A percentile compares a stretch with the other conserved stretches of the same genome.
These are phyloP conservation scores for Metopia argyrocephala DNA, from an alignment of 2,888 invertebrate species.

Conservation along the genomic window DNA sequence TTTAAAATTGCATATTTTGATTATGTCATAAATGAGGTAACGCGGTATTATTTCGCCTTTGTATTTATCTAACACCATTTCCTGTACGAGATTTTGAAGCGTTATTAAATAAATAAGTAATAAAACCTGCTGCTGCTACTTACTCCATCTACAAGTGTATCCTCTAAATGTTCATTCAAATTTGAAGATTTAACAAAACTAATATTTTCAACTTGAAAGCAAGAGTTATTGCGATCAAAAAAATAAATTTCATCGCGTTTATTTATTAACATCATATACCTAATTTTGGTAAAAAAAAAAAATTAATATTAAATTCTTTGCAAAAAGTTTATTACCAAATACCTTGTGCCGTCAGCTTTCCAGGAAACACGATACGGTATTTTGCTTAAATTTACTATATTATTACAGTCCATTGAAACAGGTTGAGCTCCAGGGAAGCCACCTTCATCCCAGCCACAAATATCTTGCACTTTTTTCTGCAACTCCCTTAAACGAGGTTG, in stretches of 20 bases:
- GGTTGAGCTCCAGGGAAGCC: slow-evolving; percentile 99
- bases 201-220: slow-evolving; percentile 90
- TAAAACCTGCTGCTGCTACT: slow-evolving; percentile 72
- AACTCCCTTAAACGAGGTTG: slow-evolving; percentile 82
- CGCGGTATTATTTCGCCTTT: slow-evolving; percentile 88
- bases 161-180: slow-evolving; percentile 83
- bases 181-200: slow-evolving; percentile 89
- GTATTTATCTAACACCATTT: slow-evolving; percentile 96
- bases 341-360: slow-evolving; percentile 99
- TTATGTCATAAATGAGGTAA: slow-evolving; percentile 96
- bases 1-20: slow-evolving; percentile 87
- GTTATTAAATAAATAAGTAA: slow-evolving; percentile 32
- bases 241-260: slow-evolving; percentile 92
- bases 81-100: slow-evolving; percentile 80
- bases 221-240: slow-evolving; percentile 95
- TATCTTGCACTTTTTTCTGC: slow-evolving; percentile 86
- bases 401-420: slow-evolving; percentile 94
- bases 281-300: slow-evolving; percentile 48
- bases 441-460: slow-evolving; percentile 87
- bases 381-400: slow-evolving; percentile 86
- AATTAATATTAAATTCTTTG: not conserved
- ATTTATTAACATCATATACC: slow-evolving; percentile 98
- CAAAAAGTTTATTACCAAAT: slow-evolving; percentile 42
- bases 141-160: slow-evolving; percentile 96
- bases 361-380: slow-evolving; percentile 97